Conservation (phyloP, 1,140 invertebrate species). For the Ylistrum balloti region DNA sequence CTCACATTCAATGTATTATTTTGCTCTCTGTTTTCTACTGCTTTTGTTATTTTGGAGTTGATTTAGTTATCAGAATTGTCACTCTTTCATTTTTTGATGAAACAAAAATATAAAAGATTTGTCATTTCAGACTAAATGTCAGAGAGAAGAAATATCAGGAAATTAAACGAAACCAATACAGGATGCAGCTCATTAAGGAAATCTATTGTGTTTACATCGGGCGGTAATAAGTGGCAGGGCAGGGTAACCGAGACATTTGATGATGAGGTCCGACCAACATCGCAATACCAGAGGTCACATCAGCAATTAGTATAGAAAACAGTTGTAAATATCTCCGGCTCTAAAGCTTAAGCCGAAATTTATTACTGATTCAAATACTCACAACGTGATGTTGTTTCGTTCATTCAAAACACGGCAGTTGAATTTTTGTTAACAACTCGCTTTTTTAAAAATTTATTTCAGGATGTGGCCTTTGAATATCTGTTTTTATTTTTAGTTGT, state of each 20-base stretch:
- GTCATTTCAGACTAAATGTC: constrained; percentile 20
- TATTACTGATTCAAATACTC: background rate
- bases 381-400: background rate
- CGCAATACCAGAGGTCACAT: background rate
- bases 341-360: background rate
- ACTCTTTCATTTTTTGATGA: constrained; percentile 20
- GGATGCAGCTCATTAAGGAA: constrained; percentile 10
- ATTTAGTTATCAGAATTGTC: constrained; percentile 39
- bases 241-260: background rate
- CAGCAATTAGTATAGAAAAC: background rate
- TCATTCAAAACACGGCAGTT: background rate
- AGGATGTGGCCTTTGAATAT: background rate
- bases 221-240: background rate
- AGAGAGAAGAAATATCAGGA: constrained; percentile 28
- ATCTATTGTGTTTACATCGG: constrained; percentile 33
- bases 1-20: constrained; percentile 35
- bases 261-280: background rate
- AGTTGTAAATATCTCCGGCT: background rate
- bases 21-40: background rate
- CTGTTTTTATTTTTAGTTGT: background rate
- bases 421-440: background rate
- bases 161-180: constrained; percentile 35
- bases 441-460: background rate
- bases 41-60: constrained; percentile 39
- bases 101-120: constrained; percentile 41